These are phyloP conservation scores for Melieria picta DNA, from an alignment of 2,888 invertebrate species.

Conservation along the genomic window DNA sequence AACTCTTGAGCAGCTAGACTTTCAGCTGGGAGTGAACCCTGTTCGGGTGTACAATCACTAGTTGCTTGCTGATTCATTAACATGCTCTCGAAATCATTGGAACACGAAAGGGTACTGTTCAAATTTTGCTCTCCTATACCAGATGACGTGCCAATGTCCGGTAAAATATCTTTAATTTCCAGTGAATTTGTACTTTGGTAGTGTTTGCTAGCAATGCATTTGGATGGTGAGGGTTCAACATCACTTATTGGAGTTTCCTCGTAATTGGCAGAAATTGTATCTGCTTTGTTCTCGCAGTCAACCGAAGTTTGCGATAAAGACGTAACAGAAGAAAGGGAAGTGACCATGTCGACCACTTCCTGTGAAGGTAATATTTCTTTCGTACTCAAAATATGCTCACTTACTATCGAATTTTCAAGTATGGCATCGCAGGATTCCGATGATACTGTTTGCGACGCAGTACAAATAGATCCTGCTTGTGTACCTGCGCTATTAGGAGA, in stretches of 20 bases:
- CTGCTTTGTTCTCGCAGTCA: conserved; percentile 24
- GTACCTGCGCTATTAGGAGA: too few species aligned
- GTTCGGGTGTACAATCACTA: conserved; percentile 29
- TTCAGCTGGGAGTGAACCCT: too few species aligned
- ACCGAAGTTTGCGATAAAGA: background rate
- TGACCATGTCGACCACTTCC: too few species aligned
- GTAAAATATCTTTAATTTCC: background rate
- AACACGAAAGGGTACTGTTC: conserved; percentile 40
- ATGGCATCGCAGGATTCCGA: too few species aligned
- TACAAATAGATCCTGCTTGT: too few species aligned
- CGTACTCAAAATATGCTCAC: too few species aligned
- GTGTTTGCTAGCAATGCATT: conserved; percentile 37
- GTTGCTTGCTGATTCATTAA: conserved; percentile 43
- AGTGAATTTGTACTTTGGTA: conserved; percentile 23
- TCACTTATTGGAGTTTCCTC: conserved; percentile 42
- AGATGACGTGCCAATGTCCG: background rate
- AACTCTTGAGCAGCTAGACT: too few species aligned
- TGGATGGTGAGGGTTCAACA: conserved; percentile 39
- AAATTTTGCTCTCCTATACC: conserved; percentile 32
- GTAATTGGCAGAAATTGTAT: conserved; percentile 43
- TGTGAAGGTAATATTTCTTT: too few species aligned
- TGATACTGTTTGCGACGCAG: too few species aligned
- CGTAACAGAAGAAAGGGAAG: too few species aligned
- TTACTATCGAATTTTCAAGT: too few species aligned
- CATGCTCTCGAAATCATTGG: conserved; percentile 42